Evolutionary conservation across 2,888 invertebrate genomes (phyloP).

Genomic region (Operophtera brumata): DNA sequence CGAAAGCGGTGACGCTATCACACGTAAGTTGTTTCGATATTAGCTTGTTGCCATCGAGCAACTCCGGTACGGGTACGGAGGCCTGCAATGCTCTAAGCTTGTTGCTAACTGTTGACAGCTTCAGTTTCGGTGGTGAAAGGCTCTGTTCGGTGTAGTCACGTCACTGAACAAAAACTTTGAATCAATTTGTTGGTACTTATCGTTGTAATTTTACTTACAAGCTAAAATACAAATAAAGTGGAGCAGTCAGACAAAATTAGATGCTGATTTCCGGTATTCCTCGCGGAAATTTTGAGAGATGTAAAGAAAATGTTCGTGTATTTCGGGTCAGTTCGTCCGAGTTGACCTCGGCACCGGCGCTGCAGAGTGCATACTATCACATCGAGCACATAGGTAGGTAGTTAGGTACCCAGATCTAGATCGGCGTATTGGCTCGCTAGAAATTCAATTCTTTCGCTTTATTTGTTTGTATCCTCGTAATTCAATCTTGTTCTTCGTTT

Average conservation of each 20-base stretch:
- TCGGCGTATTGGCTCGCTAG: constrained; percentile 1
- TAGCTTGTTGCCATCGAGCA: too few species aligned
- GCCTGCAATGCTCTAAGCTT: too few species aligned
- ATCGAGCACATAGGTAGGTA: too few species aligned
- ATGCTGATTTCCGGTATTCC: constrained; percentile 19
- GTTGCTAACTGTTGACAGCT: not conserved
- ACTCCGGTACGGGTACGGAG: too few species aligned
- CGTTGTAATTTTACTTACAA: not conserved
- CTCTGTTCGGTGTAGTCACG: not conserved
- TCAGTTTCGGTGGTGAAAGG: not conserved
- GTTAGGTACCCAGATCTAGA: too few species aligned
- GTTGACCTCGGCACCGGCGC: constrained; percentile 8
- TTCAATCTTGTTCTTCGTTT: too few species aligned
- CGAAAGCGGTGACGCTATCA: constrained; percentile 52
- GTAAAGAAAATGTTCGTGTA: constrained; percentile 4
- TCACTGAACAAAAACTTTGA: not conserved
- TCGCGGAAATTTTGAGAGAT: constrained; percentile 7
- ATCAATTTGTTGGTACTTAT: not conserved
- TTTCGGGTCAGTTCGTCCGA: constrained; percentile 13
- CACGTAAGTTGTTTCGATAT: constrained; percentile 60
- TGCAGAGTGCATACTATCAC: constrained; percentile 10
- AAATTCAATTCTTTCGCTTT: not conserved
- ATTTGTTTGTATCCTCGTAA: too few species aligned
- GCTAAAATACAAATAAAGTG: not conserved
- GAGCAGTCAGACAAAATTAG: constrained; percentile 19